Conservation (phyloP, 2,113 vertebrate species). For the Anthoscopus minutus region DNA sequence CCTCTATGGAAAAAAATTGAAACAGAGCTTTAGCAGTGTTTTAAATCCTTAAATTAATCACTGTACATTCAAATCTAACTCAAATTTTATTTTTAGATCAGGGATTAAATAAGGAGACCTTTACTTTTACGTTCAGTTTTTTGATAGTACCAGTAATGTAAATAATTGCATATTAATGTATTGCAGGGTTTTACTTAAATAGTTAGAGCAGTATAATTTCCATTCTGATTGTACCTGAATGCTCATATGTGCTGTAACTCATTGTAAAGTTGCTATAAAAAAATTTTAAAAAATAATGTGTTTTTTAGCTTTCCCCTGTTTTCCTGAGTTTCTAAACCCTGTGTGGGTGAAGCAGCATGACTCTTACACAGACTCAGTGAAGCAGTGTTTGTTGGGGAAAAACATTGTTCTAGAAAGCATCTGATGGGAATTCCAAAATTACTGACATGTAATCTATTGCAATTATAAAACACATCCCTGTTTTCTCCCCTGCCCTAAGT, state of each 20-base stretch:
- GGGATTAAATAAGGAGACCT: not conserved
- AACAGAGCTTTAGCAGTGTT: not conserved
- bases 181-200: not conserved
- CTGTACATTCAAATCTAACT: not conserved
- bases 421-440: not conserved
- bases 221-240: not conserved
- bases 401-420: not conserved
- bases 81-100: not conserved
- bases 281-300: not conserved
- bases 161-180: not conserved
- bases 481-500: not conserved
- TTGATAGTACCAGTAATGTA: not conserved
- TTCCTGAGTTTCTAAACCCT: not conserved
- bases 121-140: not conserved
- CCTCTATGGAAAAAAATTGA: not conserved
- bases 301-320: not conserved
- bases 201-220: not conserved
- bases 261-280: not conserved
- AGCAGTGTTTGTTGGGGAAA: not conserved
- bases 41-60: not conserved
- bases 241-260: not conserved
- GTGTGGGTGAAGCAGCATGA: not conserved
- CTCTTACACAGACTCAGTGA: not conserved
- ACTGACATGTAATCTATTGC: not conserved
- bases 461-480: not conserved